Evolutionary conservation across 2,113 vertebrate species (phyloP).

Genomic region (Bettongia penicillata): DNA sequence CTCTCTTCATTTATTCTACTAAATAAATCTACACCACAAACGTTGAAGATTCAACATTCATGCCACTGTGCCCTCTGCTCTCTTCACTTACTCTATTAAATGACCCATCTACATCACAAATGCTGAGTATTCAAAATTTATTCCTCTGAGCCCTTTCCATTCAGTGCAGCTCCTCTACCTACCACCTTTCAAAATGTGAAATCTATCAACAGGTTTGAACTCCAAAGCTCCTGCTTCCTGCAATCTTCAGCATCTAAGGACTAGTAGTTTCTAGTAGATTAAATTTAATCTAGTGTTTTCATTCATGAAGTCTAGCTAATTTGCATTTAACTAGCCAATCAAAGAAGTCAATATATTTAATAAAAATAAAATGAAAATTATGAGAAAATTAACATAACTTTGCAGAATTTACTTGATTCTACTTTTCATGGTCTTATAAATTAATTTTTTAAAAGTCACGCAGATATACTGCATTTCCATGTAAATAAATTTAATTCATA

Average conservation of each 20-base stretch:
- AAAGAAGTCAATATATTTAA: not conserved
- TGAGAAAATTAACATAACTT: not conserved
- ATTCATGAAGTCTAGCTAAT: not conserved
- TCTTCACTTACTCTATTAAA: not conserved
- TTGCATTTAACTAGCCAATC: not conserved
- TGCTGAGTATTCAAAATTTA: not conserved
- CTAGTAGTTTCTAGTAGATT: not conserved
- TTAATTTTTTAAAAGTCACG: not conserved
- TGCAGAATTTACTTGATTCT: not conserved
- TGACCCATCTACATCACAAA: not conserved
- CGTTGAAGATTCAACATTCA: not conserved
- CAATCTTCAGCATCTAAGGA: not conserved
- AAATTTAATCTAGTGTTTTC: not conserved
- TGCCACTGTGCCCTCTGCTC: not conserved
- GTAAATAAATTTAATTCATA: constrained; percentile 34
- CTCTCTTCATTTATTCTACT: not conserved
- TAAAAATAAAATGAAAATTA: not conserved
- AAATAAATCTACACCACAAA: not conserved
- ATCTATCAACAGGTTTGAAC: not conserved
- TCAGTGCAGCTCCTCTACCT: not conserved
- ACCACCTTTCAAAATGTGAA: not conserved
- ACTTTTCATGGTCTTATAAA: constrained; percentile 17
- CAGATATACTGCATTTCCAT: not conserved
- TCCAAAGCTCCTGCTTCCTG: not conserved
- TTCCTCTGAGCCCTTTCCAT: not conserved